Conservation (phyloP, 2,888 invertebrate genomes). For the Dione vanillae region DNA sequence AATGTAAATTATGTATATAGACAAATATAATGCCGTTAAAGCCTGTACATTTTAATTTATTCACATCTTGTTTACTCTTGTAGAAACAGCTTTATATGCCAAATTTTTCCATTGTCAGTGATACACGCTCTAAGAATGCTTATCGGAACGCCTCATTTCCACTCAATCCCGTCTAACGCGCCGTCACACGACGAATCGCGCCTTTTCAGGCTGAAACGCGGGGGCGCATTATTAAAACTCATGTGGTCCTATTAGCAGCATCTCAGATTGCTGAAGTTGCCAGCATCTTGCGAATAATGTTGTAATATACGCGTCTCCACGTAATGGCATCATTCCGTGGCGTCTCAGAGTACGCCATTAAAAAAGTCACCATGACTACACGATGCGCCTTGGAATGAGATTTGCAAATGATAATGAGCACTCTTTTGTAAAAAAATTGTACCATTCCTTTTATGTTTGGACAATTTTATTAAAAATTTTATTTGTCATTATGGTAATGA, state of each 20-base stretch:
- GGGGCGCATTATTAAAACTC: slow-evolving; percentile 69
- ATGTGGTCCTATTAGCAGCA: slow-evolving; percentile 79
- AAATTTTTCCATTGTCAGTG: slow-evolving; percentile 32
- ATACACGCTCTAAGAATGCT: slow-evolving; percentile 46
- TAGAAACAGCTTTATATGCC: slow-evolving; percentile 17
- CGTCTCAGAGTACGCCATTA: slow-evolving; percentile 65
- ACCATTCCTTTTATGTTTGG: slow-evolving; percentile 49
- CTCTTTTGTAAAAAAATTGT: slow-evolving; percentile 56
- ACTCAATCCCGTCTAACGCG: slow-evolving; percentile 69
- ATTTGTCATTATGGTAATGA: slow-evolving; percentile 24
- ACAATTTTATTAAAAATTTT: slow-evolving; percentile 35
- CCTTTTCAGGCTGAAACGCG: slow-evolving; percentile 63
- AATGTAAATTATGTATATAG: neutral
- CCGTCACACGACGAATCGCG: slow-evolving; percentile 55
- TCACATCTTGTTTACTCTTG: neutral
- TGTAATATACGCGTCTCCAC: slow-evolving; percentile 69
- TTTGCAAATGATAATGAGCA: slow-evolving; percentile 64
- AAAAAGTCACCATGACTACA: slow-evolving; percentile 73
- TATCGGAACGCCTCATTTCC: slow-evolving; percentile 76
- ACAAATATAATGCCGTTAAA: neutral
- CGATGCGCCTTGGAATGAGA: slow-evolving; percentile 63
- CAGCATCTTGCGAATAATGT: slow-evolving; percentile 72
- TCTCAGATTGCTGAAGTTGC: slow-evolving; percentile 76
- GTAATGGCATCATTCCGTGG: slow-evolving; percentile 76
- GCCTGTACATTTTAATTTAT: neutral